phyloP scores from a whole-genome alignment of 2,113 vertebrate genomes.

The Oncorhynchus clarkii region DNA sequence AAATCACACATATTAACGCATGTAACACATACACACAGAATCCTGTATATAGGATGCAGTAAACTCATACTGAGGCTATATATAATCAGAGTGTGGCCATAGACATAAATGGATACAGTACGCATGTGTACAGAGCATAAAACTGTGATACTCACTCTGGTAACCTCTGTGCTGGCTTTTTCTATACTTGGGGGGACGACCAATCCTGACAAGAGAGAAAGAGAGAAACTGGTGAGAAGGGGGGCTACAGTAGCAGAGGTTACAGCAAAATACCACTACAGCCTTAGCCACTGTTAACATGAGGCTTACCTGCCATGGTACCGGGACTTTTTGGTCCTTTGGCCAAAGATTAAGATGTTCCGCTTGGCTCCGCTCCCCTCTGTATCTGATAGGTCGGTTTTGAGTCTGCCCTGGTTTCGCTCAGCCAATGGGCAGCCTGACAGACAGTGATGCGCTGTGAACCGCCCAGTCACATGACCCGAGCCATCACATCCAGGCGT shows the following conservation, averaged over 20 bases:
- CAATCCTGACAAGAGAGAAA: conserved; percentile 72
- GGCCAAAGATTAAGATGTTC: conserved; percentile 83
- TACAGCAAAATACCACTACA: no score
- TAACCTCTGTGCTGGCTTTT: conserved; percentile 91
- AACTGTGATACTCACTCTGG: conserved; percentile 79
- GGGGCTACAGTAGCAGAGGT: no score
- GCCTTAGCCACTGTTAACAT: no score
- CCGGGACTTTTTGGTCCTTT: conserved; percentile 87
- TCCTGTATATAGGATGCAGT: no score
- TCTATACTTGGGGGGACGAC: conserved; percentile 92
- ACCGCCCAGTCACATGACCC: conserved; percentile 94
- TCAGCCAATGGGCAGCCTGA: conserved; percentile 96
- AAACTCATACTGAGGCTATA: no score
- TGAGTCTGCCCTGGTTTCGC: conserved; percentile 91
- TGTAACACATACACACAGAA: conserved; percentile 2
- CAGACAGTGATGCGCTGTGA: conserved; percentile 97
- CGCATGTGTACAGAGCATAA: neutral
- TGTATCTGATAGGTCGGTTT: conserved; percentile 85
- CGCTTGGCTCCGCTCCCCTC: conserved; percentile 82
- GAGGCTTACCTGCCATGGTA: conserved; percentile 86
- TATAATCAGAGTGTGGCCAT: no score
- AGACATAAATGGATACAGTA: no score
- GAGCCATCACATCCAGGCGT: conserved; percentile 96
- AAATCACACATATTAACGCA: conserved; percentile 13
- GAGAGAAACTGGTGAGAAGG: neutral